Percentiles rank a stretch among this genome's conserved stretches.
Conservation (phyloP, 2,797 vertebrate genomes). For the Micromesistius poutassou region DNA sequence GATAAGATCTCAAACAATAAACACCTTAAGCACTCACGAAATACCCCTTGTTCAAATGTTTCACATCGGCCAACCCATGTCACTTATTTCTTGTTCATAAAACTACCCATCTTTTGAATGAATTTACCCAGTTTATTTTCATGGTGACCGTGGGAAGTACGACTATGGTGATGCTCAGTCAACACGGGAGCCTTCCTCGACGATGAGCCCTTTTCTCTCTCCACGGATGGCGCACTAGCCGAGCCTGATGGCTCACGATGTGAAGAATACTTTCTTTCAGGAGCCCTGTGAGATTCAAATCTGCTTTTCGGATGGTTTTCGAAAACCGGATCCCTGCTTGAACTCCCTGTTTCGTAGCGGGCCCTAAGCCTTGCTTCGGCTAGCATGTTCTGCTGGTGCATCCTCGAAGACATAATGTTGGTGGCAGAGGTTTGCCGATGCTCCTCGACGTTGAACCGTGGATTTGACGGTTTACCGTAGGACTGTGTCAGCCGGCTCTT, state of each 20-base stretch:
- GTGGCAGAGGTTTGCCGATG: conserved; percentile 52
- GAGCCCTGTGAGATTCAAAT: conserved; percentile 81
- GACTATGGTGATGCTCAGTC: conserved; percentile 56
- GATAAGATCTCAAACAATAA: not conserved
- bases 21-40: not conserved
- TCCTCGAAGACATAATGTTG: conserved; percentile 9
- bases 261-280: conserved; percentile 67
- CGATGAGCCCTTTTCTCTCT: conserved; percentile 68
- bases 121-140: conserved; percentile 93
- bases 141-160: conserved; percentile 70
- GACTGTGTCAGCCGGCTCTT: not conserved
- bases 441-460: conserved; percentile 84
- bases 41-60: not conserved
- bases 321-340: conserved; percentile 56
- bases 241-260: not conserved
- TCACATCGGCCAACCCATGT: not conserved
- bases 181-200: conserved; percentile 57
- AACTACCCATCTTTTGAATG: conserved; percentile 85
- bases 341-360: conserved; percentile 43
- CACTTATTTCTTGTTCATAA: conserved; percentile 85
- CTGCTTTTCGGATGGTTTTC: conserved; percentile 81
- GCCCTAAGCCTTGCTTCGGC: conserved; percentile 32
- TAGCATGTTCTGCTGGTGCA: conserved; percentile 30
- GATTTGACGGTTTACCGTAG: conserved; percentile 67
- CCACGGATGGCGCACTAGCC: conserved; percentile 53